Evolutionary conservation across 2,797 vertebrate genomes (phyloP).

Genomic region (Passerculus sandwichensis): DNA sequence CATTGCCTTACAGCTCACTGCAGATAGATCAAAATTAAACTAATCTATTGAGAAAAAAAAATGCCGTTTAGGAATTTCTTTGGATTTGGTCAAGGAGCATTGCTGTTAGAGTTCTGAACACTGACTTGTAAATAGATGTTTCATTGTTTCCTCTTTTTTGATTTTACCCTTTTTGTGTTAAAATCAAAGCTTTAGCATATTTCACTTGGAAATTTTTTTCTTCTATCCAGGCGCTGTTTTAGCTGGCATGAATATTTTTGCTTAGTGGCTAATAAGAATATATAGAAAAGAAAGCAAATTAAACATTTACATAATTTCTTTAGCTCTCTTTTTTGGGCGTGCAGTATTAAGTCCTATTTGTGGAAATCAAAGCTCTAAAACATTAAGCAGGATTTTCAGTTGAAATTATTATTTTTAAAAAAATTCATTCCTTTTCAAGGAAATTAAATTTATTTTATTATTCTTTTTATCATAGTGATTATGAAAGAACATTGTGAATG

Average conservation of each 20-base stretch:
- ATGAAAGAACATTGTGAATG: background rate
- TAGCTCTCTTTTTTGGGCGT: background rate
- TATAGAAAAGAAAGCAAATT: background rate
- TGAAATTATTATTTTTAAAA: background rate
- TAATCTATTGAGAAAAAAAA: background rate
- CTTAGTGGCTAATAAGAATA: background rate
- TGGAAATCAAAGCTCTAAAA: background rate
- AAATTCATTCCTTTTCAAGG: background rate
- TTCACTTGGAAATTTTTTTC: background rate
- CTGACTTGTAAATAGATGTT: background rate
- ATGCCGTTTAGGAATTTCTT: background rate
- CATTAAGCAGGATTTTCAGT: background rate
- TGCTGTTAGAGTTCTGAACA: background rate
- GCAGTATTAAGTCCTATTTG: background rate
- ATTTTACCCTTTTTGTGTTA: background rate
- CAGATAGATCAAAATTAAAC: background rate
- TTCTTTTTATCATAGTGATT: background rate
- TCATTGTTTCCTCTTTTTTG: background rate
- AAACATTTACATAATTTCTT: background rate
- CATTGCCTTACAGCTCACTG: background rate
- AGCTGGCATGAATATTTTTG: background rate
- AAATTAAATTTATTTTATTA: background rate
- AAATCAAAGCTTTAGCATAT: background rate
- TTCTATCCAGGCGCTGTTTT: background rate
- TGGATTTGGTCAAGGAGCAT: background rate